Evolutionary conservation across 2,113 vertebrate species (phyloP).

Genomic region (Eretmodus cyanostictus): DNA sequence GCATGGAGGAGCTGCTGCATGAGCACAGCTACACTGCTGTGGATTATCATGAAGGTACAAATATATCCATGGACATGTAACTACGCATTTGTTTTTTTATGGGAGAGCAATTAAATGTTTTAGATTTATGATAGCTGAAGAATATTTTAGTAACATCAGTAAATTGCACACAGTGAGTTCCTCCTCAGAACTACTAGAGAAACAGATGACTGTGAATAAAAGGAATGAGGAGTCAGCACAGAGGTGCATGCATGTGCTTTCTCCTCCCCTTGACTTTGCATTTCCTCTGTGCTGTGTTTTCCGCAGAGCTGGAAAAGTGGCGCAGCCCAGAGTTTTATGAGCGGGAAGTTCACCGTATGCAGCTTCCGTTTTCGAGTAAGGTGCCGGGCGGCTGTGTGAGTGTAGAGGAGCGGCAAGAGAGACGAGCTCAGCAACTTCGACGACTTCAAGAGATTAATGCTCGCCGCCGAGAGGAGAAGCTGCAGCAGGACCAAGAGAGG

Average conservation of each 20-base stretch:
- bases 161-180: not conserved
- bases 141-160: not conserved
- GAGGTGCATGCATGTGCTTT: not conserved
- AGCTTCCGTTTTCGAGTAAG: slow-evolving; percentile 89
- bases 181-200: not conserved
- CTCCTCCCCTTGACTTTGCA: not conserved
- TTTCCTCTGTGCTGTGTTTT: not conserved
- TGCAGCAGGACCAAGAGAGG: slow-evolving; percentile 90
- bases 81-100: fast-evolving
- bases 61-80: not conserved
- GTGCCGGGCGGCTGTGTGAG: slow-evolving; percentile 79
- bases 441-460: slow-evolving; percentile 91
- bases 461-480: slow-evolving; percentile 86
- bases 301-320: slow-evolving; percentile 89
- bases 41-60: slow-evolving; percentile 84
- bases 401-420: slow-evolving; percentile 87
- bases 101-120: not conserved
- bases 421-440: slow-evolving; percentile 86
- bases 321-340: slow-evolving; percentile 88
- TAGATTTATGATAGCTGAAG: not conserved
- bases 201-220: not conserved
- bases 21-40: slow-evolving; percentile 87
- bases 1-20: slow-evolving; percentile 94
- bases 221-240: not conserved
- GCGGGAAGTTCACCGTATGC: slow-evolving; percentile 88